These are phyloP conservation scores for Euwallacea fornicatus DNA, from an alignment of 1,140 invertebrate genomes.

Conservation along the genomic window DNA sequence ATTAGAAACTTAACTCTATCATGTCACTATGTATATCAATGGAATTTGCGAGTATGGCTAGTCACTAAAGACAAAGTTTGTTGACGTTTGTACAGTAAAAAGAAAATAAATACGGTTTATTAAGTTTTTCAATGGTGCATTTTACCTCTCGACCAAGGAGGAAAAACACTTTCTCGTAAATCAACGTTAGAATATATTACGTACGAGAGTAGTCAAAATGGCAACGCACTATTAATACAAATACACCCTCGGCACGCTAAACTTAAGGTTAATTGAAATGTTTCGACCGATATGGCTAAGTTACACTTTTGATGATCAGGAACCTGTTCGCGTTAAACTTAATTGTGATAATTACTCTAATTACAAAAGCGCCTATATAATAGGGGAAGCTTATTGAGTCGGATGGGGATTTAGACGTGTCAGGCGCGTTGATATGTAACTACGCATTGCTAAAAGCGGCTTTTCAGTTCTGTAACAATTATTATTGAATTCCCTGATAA, in stretches of 20 bases:
- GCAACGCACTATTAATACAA: slow-evolving; percentile 19
- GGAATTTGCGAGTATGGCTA: no score
- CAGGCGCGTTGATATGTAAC: neutral
- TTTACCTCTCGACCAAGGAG: neutral
- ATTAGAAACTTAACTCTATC: no score
- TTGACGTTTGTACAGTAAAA: no score
- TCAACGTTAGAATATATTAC: neutral
- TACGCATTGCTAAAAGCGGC: neutral
- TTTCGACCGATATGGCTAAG: slow-evolving; percentile 22
- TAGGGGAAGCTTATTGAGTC: neutral
- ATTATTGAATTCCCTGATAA: neutral
- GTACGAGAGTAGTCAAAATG: slow-evolving; percentile 3
- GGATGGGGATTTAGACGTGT: neutral
- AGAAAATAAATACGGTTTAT: no score
- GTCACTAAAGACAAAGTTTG: no score
- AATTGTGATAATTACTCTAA: no score
- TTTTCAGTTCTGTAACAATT: neutral
- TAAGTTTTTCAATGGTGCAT: no score
- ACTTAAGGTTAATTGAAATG: slow-evolving; percentile 20
- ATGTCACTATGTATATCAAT: no score
- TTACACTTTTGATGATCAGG: neutral
- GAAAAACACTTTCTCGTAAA: neutral
- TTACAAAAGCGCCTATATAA: neutral
- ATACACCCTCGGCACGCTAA: slow-evolving; percentile 19
- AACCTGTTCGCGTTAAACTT: no score